phyloP scores from a whole-genome alignment of 2,888 invertebrate species.

The Lasiommata megera region DNA sequence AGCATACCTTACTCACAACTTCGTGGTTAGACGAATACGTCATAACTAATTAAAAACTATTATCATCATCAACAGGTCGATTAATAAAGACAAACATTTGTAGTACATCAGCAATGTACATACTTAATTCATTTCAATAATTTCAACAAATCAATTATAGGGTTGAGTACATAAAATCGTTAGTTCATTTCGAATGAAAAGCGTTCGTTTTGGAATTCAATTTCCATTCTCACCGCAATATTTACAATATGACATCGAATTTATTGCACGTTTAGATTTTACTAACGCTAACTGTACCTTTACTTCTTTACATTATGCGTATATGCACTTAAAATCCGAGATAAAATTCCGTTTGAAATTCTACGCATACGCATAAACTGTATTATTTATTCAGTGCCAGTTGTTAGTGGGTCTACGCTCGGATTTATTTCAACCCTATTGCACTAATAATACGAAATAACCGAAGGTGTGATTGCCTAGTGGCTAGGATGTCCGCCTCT shows the following conservation, averaged over 20 bases:
- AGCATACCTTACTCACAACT: no score
- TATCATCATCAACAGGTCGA: not conserved
- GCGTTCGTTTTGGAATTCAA: slow-evolving; percentile 2
- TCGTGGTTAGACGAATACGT: no score
- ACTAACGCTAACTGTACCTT: slow-evolving; percentile 10
- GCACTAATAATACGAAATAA: no score
- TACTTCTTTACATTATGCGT: slow-evolving; percentile 27
- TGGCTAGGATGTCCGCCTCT: no score
- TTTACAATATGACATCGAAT: slow-evolving; percentile 3
- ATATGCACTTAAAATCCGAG: slow-evolving; percentile 42
- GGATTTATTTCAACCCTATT: no score
- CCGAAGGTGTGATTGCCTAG: no score
- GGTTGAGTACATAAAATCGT: not conserved
- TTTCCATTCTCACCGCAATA: not conserved
- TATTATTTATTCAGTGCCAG: slow-evolving; percentile 14
- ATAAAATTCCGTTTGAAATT: slow-evolving; percentile 24
- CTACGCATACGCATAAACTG: slow-evolving; percentile 1
- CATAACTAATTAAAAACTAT: not conserved
- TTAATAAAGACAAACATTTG: not conserved
- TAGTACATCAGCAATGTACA: not conserved
- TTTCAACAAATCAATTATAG: not conserved
- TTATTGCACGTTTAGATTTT: not conserved
- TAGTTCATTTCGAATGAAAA: not conserved
- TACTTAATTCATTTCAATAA: not conserved
- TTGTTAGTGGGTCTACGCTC: no score